A percentile compares a stretch with the other conserved stretches of the same genome.
Conservation (phyloP, 2,113 vertebrate genomes). For the Heterochromis multidens region DNA sequence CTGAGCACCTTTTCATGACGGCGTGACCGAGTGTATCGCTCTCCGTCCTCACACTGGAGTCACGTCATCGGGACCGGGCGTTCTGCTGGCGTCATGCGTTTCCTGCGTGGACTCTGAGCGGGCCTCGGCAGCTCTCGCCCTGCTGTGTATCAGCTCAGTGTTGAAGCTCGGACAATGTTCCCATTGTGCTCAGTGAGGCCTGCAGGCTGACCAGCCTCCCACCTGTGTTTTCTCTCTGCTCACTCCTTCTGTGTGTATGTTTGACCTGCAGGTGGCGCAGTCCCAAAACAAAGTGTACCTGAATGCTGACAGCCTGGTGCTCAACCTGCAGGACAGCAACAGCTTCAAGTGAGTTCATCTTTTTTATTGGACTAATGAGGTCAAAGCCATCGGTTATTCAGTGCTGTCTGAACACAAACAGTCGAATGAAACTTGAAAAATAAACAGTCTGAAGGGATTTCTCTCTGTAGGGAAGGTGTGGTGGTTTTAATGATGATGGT, state of each 20-base stretch:
- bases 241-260: background rate
- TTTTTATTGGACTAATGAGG: background rate
- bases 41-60: background rate
- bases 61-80: background rate
- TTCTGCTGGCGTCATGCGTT: background rate
- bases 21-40: background rate
- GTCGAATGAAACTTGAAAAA: background rate
- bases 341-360: conserved; percentile 42
- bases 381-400: fast-evolving
- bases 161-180: background rate
- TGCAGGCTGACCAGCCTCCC: background rate
- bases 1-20: background rate
- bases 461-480: no score
- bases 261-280: conserved; percentile 48
- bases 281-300: conserved; percentile 64
- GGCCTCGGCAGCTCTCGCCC: background rate
- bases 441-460: no score
- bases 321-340: conserved; percentile 58
- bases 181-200: background rate
- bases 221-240: background rate
- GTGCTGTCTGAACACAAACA: background rate
- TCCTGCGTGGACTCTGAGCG: background rate
- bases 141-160: conserved; percentile 34
- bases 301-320: conserved; percentile 59
- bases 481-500: no score